Evolutionary conservation across 1,140 invertebrate genomes (phyloP), one percentile per base, ranked within the genome.

Genomic region (Pseudoatta argentina): DNA sequence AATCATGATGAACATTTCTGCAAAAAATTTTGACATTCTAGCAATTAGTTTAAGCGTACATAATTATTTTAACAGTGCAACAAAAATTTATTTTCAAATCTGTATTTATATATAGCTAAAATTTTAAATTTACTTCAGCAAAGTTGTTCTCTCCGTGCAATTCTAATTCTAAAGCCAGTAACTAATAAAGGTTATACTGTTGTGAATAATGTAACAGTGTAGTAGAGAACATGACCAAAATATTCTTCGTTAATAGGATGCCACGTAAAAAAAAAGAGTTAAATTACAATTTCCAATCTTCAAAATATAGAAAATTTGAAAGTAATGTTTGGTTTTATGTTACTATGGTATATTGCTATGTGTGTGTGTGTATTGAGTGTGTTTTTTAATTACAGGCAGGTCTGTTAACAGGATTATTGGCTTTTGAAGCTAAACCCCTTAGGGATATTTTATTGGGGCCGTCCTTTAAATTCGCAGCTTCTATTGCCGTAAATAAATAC

Each of bases 401-500:
- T 21, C 21, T 57, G 53, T 57, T 44, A 71, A 39, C 53, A 78
- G 21, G 59, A 30, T 66, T 78, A 78, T 66, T 78, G 24, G 39
- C 63, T 78, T 66, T 78, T 59, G 24, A 30, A 51, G 63, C 39
- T 44, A 78, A 78, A 51, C 6, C 10, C 39, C 39, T 77, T 30
- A 21, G 34, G 30, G 57, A 3, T 64, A 44, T 77, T 64, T 78
- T 21, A 30, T 78, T 78, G 76, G 24, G 59, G 10, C 16, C 12
- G 75, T 48, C 18, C 59, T 66, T 64, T 39, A 57, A 48, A 71
- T 30, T 71, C n/a, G 18, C 14, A 24, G 10, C 59, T 81, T 72
- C 66, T 24, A 57, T 81, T 53, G 51, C 30, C 4, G 16, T 24
- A 34, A 72, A 81, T 81, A 72, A 72, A 81, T 71, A 71, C 34